Evolutionary conservation across 1,140 invertebrate genomes (phyloP).

Genomic region (Pogonus chalceus): DNA sequence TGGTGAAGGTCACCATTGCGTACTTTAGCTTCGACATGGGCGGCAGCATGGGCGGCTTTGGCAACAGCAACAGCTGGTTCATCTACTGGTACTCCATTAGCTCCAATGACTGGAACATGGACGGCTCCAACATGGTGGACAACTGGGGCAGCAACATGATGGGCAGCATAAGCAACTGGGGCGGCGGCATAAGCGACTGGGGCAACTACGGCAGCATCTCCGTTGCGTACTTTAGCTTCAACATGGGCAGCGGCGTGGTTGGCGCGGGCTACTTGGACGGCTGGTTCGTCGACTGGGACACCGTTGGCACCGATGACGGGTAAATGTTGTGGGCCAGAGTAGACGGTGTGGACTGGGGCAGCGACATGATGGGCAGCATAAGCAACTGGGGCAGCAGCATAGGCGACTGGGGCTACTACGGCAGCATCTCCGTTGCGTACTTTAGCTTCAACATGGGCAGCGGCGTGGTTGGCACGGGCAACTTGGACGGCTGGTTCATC

Average conservation of each 20-base stretch:
- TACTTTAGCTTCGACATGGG: constrained; percentile 17
- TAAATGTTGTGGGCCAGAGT: constrained; percentile 1
- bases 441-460: constrained; percentile 24
- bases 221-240: background rate
- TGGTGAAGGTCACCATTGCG: constrained; percentile 34
- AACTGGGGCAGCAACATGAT: background rate
- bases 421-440: constrained; percentile 11
- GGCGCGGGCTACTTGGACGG: constrained; percentile 18
- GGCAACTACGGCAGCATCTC: background rate
- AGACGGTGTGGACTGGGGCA: background rate
- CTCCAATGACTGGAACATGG: constrained; percentile 22
- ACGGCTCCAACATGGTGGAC: constrained; percentile 6
- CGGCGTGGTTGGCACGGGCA: constrained; percentile 44
- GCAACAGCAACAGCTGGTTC: constrained; percentile 45
- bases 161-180: background rate
- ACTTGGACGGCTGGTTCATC: constrained; percentile 46
- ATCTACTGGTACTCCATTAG: constrained; percentile 43
- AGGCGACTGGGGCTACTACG: no score
- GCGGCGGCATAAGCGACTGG: background rate
- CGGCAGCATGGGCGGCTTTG: constrained; percentile 43
- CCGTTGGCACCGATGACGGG: constrained; percentile 26
- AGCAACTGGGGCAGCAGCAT: background rate
- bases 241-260: constrained; percentile 3
- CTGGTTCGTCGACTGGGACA: constrained; percentile 31
- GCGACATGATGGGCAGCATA: background rate